A percentile compares a stretch with the other conserved stretches of the same genome.
Evolutionary conservation across 2,797 vertebrate genomes (phyloP).

Genomic region (Aulostomus chinensis): DNA sequence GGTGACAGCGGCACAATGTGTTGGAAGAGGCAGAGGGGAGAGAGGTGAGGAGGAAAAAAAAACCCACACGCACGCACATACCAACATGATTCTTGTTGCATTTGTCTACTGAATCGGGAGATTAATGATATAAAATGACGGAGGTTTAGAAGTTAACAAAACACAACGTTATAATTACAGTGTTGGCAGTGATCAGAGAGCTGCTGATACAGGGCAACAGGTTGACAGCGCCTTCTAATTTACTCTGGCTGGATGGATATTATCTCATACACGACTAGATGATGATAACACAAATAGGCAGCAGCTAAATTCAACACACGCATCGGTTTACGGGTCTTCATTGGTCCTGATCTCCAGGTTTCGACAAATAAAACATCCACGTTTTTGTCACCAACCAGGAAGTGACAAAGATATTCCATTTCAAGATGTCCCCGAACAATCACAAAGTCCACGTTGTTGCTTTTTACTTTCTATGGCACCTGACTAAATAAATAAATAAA

Average conservation of each 20-base stretch:
- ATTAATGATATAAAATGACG: conserved; percentile 76
- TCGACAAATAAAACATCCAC: too few relatives aligned
- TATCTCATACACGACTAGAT: background rate
- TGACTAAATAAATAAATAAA: conserved; percentile 50
- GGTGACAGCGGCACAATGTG: conserved; percentile 71
- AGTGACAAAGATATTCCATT: conserved; percentile 56
- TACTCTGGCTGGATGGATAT: conserved; percentile 18
- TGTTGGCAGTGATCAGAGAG: conserved; percentile 51
- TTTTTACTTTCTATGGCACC: conserved; percentile 52
- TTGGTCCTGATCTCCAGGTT: conserved; percentile 12
- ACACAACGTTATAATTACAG: conserved; percentile 61
- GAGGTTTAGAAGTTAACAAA: conserved; percentile 73
- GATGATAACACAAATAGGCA: too few relatives aligned
- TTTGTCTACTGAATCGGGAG: conserved; percentile 70
- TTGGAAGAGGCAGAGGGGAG: conserved; percentile 68
- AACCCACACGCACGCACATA: conserved; percentile 18
- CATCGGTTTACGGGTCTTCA: too few relatives aligned
- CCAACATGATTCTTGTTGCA: conserved; percentile 70
- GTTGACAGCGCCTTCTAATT: conserved; percentile 28
- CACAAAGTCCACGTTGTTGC: conserved; percentile 32
- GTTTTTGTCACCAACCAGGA: too few relatives aligned
- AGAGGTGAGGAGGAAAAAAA: conserved; percentile 57
- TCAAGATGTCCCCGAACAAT: conserved; percentile 35
- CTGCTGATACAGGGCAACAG: conserved; percentile 30
- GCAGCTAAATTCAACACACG: too few relatives aligned